A percentile compares a stretch with the other conserved stretches of the same genome.
phyloP scores from a whole-genome alignment of 2,888 invertebrate species.

The Cheilosia impressa region DNA sequence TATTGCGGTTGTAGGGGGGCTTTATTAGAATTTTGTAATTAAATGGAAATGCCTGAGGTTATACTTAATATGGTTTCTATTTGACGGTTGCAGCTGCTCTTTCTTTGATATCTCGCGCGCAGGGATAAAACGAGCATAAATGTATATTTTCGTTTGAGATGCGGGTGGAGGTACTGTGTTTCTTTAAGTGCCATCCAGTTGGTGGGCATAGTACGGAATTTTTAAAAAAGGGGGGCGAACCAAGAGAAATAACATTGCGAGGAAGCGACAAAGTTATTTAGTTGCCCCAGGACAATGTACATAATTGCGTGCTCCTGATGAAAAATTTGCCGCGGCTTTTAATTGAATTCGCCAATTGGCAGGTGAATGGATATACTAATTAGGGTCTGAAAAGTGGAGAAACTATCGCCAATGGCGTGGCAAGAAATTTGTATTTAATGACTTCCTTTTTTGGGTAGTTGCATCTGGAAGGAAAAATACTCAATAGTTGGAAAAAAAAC shows the following conservation, averaged over 20 bases:
- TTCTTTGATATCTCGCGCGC: constrained; percentile 25
- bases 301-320: neutral
- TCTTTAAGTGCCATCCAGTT: no score
- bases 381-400: no score
- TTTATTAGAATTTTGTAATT: constrained; percentile 69
- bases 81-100: constrained; percentile 48
- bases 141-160: neutral
- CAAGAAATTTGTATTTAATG: no score
- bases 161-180: neutral
- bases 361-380: neutral
- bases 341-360: neutral
- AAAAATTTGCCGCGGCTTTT: neutral
- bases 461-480: no score
- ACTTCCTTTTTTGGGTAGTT: no score
- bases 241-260: no score
- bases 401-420: no score
- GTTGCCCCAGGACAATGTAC: neutral
- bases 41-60: constrained; percentile 67
- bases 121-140: neutral
- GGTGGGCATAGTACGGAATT: neutral
- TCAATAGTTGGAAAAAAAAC: no score
- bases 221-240: neutral
- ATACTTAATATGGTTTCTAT: constrained; percentile 55
- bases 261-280: neutral
- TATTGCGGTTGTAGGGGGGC: constrained; percentile 5